Conservation (phyloP, 2,888 invertebrate species). For the Megamerina dolium region DNA sequence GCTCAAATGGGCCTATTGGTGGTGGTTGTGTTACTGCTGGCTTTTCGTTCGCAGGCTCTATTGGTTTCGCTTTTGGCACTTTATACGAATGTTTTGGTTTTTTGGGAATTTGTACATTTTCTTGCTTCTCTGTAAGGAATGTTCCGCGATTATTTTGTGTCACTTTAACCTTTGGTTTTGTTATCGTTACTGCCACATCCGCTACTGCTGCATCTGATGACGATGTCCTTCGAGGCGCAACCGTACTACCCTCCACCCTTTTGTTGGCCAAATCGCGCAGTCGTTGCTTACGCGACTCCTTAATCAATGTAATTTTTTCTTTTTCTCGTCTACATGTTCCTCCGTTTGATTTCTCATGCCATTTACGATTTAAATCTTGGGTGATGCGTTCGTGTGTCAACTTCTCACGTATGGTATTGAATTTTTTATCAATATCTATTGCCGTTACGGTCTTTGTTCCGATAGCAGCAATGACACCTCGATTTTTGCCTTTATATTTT, state of each 20-base stretch:
- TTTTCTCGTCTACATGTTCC: conserved; percentile 23
- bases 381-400: conserved; percentile 13
- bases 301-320: conserved; percentile 20
- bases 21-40: not conserved
- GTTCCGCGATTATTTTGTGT: conserved; percentile 55
- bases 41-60: conserved; percentile 21
- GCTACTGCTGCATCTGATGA: no score
- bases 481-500: no score
- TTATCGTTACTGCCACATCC: no score
- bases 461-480: no score
- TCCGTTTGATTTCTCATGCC: conserved; percentile 33
- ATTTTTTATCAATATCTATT: conserved; percentile 2
- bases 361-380: conserved; percentile 32
- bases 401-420: conserved; percentile 11
- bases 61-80: conserved; percentile 30
- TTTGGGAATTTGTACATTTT: not conserved
- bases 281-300: conserved; percentile 33
- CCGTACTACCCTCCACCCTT: conserved; percentile 13
- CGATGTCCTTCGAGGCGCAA: conserved; percentile 1
- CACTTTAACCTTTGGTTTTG: conserved; percentile 49
- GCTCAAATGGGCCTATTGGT: conserved; percentile 16
- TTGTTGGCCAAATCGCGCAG: conserved; percentile 35
- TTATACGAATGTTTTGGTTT: conserved; percentile 20
- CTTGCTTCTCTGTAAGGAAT: conserved; percentile 49
- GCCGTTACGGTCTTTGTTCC: no score